A percentile compares a stretch with the other conserved stretches of the same genome.
These are phyloP conservation scores for Colinus virginianus DNA, from an alignment of 2,113 vertebrate genomes.

Conservation along the genomic window DNA sequence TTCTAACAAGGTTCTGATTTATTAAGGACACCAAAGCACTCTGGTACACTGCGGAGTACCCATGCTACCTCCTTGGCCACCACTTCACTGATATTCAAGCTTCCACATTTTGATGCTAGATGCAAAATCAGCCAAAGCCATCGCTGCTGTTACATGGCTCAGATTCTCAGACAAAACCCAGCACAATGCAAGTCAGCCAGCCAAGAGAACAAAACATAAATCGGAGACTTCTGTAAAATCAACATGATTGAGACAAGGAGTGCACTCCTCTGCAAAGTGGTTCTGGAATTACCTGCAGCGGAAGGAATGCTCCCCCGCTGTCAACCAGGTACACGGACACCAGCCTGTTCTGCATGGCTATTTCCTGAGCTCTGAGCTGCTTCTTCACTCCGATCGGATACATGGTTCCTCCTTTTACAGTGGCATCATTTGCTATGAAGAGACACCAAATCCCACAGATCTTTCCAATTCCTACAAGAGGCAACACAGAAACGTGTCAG, in stretches of 20 bases:
- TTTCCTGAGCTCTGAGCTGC: constrained; percentile 85
- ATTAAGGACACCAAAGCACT: neutral
- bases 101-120: neutral
- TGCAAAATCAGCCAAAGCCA: neutral
- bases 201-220: neutral
- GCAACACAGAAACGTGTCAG: neutral
- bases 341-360: constrained; percentile 86
- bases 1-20: fast-evolving
- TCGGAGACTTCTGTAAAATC: neutral
- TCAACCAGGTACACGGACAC: constrained; percentile 85
- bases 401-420: constrained; percentile 86
- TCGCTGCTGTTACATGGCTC: fast-evolving
- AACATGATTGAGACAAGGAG: neutral
- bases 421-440: constrained; percentile 85
- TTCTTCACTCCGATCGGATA: constrained; percentile 89
- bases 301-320: constrained; percentile 87
- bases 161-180: neutral
- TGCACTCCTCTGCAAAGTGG: neutral
- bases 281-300: constrained; percentile 80
- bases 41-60: neutral
- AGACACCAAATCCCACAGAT: constrained; percentile 87
- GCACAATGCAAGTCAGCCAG: neutral
- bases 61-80: neutral
- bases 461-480: constrained; percentile 80
- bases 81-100: neutral